These are phyloP conservation scores for Amphipoea lucens DNA, from an alignment of 2,888 invertebrate genomes.

Conservation along the genomic window DNA sequence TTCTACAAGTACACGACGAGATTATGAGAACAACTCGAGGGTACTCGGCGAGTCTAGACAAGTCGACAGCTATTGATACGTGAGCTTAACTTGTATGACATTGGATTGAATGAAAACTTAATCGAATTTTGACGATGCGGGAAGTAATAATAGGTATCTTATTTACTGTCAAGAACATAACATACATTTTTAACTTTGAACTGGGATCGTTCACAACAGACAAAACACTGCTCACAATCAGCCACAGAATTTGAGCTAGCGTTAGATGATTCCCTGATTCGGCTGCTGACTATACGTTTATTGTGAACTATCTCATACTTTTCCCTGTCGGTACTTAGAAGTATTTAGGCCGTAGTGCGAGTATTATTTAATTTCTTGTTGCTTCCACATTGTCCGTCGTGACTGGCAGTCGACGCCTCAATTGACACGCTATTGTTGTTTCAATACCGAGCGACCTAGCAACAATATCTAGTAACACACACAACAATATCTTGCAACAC, in stretches of 20 bases:
- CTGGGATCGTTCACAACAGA: background rate
- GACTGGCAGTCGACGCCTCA: constrained; percentile 34
- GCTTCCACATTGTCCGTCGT: constrained; percentile 4
- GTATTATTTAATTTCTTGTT: constrained; percentile 15
- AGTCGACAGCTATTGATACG: background rate
- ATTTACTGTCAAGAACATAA: background rate
- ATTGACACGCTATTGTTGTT: constrained; percentile 32
- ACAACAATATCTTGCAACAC: background rate
- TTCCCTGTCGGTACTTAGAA: background rate
- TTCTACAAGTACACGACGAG: constrained; percentile 2
- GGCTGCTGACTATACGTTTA: background rate
- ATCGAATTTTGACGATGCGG: background rate
- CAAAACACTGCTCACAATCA: background rate
- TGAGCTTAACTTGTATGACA: background rate
- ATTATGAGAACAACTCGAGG: constrained; percentile 4
- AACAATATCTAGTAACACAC: constrained; percentile 3
- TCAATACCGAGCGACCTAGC: background rate
- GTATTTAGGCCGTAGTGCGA: background rate
- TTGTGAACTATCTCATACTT: background rate
- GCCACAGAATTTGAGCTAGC: background rate
- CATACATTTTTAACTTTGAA: background rate
- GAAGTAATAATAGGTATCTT: background rate
- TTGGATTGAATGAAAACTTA: background rate
- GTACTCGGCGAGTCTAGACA: constrained; percentile 22
- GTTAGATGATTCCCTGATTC: background rate